Conservation (phyloP, 2,113 vertebrate genomes). For the Microcebus griseorufus region DNA sequence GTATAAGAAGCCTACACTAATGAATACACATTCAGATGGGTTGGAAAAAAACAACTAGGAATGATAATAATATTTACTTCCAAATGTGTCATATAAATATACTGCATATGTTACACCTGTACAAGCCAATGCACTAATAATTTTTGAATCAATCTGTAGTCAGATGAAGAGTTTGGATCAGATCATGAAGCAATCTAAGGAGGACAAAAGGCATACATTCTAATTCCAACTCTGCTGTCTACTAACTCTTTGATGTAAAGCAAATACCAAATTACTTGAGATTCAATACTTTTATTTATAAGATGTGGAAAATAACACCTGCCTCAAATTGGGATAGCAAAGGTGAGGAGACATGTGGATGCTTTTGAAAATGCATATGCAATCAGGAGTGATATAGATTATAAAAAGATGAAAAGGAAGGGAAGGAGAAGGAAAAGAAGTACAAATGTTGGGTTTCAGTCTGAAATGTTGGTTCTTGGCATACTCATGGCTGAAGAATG, state of each 20-base stretch:
- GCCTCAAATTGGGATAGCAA: slow-evolving; percentile 35
- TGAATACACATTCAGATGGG: neutral
- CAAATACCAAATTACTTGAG: slow-evolving; percentile 50
- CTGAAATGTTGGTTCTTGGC: too few species aligned
- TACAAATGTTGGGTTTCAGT: too few species aligned
- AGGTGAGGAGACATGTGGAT: slow-evolving; percentile 29
- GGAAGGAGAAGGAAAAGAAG: neutral
- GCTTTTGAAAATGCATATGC: slow-evolving; percentile 40
- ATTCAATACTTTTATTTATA: slow-evolving; percentile 59
- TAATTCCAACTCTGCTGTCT: neutral
- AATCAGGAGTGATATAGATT: neutral
- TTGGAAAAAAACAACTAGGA: neutral
- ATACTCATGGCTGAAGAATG: too few species aligned
- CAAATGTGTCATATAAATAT: slow-evolving; percentile 5
- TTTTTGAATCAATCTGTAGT: neutral
- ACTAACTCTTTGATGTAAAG: slow-evolving; percentile 29
- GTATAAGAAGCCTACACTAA: neutral
- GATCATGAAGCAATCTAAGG: neutral
- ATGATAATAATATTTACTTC: slow-evolving; percentile 16
- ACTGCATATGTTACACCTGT: neutral
- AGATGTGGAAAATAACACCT: slow-evolving; percentile 29
- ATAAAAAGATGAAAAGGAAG: neutral
- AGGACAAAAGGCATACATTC: neutral
- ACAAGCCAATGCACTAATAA: neutral
- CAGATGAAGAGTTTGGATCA: neutral